These are phyloP conservation scores for Rynchops niger DNA, from an alignment of 2,113 vertebrate genomes.

Conservation along the genomic window DNA sequence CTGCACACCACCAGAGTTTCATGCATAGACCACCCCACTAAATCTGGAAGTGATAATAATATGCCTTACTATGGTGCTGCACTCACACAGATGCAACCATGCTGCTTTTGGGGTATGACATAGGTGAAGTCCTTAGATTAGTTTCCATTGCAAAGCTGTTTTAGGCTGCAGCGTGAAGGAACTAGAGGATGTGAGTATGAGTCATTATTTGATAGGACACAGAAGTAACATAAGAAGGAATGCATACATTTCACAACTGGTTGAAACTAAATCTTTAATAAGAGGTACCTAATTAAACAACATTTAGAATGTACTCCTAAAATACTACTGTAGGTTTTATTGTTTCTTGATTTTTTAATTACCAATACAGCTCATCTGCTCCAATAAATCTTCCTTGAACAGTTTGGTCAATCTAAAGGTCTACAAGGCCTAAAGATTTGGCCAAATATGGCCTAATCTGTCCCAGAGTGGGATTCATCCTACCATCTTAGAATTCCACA, in stretches of 20 bases:
- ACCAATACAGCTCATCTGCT: rapidly evolving
- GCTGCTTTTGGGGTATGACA: background rate
- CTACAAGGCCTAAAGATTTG: background rate
- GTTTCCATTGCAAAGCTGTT: background rate
- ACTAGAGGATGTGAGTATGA: background rate
- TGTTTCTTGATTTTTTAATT: background rate
- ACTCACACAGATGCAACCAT: background rate
- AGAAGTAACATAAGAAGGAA: background rate
- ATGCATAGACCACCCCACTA: background rate
- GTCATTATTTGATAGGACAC: background rate
- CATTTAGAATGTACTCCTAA: background rate
- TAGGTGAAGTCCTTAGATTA: background rate
- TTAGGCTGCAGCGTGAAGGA: background rate
- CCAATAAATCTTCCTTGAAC: background rate
- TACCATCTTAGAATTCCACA: background rate
- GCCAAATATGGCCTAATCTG: background rate
- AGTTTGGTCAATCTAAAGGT: background rate
- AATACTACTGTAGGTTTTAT: background rate
- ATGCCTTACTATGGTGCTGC: background rate
- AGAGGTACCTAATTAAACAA: background rate
- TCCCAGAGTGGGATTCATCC: background rate
- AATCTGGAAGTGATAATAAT: background rate
- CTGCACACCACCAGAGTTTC: background rate
- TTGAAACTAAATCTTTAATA: background rate
- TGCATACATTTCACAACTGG: background rate